Evolutionary conservation across 2,888 invertebrate species (phyloP).

Genomic region (Nymphalis polychloros): DNA sequence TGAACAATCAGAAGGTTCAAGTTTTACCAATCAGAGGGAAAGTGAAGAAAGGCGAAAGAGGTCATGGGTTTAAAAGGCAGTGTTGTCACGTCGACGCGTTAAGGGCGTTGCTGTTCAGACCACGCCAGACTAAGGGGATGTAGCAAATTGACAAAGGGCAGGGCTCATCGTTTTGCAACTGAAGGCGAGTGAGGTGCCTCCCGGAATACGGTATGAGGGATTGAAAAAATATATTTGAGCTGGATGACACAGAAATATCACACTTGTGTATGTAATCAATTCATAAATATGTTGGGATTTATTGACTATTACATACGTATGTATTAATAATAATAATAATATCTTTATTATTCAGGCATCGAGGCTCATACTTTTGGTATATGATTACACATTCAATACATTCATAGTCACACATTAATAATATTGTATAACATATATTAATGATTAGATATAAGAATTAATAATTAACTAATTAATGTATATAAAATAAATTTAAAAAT

Average conservation of each 20-base stretch:
- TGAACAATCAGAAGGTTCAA: constrained; percentile 16
- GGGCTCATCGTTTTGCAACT: constrained; percentile 46
- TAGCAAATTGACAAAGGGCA: constrained; percentile 52
- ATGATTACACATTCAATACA: too few relatives aligned
- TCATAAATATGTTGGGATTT: not conserved
- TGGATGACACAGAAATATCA: constrained; percentile 4
- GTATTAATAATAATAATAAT: too few relatives aligned
- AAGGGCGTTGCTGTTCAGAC: constrained; percentile 22
- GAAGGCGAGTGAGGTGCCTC: constrained; percentile 42
- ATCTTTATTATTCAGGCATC: too few relatives aligned
- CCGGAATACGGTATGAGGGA: constrained; percentile 51
- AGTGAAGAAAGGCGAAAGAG: constrained; percentile 22
- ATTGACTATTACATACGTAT: not conserved
- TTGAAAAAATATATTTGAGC: constrained; percentile 18
- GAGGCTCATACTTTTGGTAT: too few relatives aligned
- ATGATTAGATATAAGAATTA: too few relatives aligned
- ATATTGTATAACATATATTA: too few relatives aligned
- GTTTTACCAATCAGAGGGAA: constrained; percentile 16
- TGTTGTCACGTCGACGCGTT: constrained; percentile 31
- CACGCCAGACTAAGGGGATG: constrained; percentile 24
- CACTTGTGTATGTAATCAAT: too few relatives aligned
- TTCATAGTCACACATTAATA: too few relatives aligned
- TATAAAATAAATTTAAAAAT: too few relatives aligned
- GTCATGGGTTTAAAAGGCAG: constrained; percentile 23
- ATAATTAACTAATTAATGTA: too few relatives aligned